Percentiles rank a stretch among this genome's conserved stretches.
Evolutionary conservation across 2,888 invertebrate species (phyloP).

Genomic region (Cheiracanthium punctorium): DNA sequence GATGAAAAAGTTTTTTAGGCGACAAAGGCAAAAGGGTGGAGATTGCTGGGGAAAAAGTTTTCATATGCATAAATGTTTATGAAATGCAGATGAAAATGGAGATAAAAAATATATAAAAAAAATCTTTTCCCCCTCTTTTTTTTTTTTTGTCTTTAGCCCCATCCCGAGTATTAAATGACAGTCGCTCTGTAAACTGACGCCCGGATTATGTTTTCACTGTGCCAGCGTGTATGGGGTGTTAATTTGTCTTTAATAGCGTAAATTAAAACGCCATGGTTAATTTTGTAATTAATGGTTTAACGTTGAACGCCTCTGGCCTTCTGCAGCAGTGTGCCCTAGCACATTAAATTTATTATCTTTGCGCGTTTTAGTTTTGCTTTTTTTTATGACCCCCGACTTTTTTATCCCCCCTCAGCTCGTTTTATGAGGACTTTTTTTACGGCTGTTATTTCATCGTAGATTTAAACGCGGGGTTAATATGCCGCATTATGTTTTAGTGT

Average conservation of each 20-base stretch:
- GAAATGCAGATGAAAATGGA: conserved; percentile 32
- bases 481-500: background rate
- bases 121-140: conserved; percentile 8
- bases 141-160: conserved; percentile 19
- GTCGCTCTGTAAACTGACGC: conserved; percentile 33
- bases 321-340: conserved; percentile 13
- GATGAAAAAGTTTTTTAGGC: conserved; percentile 42
- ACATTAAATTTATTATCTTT: conserved; percentile 64
- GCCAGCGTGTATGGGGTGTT: conserved; percentile 55
- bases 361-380: conserved; percentile 19
- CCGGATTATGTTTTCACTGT: conserved; percentile 42
- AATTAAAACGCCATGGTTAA: conserved; percentile 69
- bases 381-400: conserved; percentile 17
- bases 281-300: conserved; percentile 68
- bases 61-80: conserved; percentile 57
- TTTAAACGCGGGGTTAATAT: conserved; percentile 5
- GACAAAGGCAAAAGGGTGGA: conserved; percentile 17
- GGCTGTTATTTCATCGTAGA: background rate
- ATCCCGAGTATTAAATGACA: conserved; percentile 50
- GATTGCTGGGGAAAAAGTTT: conserved; percentile 1
- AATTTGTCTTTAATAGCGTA: conserved; percentile 70
- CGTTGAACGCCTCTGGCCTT: conserved; percentile 49
- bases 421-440: conserved; percentile 27
- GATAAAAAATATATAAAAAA: background rate
- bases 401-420: background rate